Percentiles rank a stretch among this genome's conserved stretches.
phyloP scores from a whole-genome alignment of 2,888 invertebrate species.

The Drosophila helvetica region DNA sequence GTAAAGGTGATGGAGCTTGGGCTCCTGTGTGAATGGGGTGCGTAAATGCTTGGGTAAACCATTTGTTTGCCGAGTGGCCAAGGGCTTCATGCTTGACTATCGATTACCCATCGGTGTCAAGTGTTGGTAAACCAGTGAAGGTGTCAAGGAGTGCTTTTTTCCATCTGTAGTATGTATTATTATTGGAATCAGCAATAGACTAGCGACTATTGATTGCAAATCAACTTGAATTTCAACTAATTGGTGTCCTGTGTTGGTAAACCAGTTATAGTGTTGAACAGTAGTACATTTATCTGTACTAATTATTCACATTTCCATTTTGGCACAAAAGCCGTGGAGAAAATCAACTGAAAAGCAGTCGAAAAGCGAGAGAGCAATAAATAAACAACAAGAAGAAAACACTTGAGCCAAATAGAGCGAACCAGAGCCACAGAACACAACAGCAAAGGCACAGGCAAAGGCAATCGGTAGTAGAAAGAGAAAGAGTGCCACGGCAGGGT shows the following conservation, averaged over 20 bases:
- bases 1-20: slow-evolving; percentile 1
- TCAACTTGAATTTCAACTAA: not conserved
- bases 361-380: slow-evolving; percentile 1
- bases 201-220: too few relatives aligned
- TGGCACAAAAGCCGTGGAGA: not conserved
- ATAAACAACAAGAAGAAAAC: slow-evolving; percentile 30
- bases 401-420: slow-evolving; percentile 47
- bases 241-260: not conserved
- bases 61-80: not conserved
- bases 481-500: not conserved
- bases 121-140: not conserved
- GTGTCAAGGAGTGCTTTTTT: not conserved
- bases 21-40: slow-evolving; percentile 1
- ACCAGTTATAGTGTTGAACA: not conserved
- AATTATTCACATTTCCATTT: not conserved
- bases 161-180: too few relatives aligned
- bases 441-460: slow-evolving; percentile 3
- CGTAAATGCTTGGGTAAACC: not conserved
- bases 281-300: not conserved
- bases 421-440: slow-evolving; percentile 4
- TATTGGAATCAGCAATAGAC: too few relatives aligned
- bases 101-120: not conserved
- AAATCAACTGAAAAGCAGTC: slow-evolving; percentile 9
- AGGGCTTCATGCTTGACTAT: not conserved
- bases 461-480: slow-evolving; percentile 17